These are phyloP conservation scores for Crocodylus rhombifer DNA, from an alignment of 2,797 vertebrate species.

Conservation along the genomic window DNA sequence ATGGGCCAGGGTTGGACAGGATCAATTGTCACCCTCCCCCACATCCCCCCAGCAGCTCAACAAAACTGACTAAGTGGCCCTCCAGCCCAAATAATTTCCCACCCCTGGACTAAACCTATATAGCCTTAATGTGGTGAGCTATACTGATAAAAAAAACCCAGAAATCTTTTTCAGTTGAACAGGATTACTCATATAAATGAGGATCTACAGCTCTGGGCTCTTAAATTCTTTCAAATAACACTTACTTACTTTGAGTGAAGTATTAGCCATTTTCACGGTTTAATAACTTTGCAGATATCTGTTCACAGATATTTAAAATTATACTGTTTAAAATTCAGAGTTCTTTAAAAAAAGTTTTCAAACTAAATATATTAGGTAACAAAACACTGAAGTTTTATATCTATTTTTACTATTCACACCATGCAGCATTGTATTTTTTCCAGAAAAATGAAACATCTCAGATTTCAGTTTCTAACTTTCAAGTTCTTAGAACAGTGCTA, in stretches of 20 bases:
- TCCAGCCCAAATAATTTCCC: too few relatives aligned
- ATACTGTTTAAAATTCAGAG: neutral
- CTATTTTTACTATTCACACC: neutral
- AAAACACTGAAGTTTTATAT: neutral
- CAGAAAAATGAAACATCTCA: neutral
- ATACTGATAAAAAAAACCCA: neutral
- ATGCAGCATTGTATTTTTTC: neutral
- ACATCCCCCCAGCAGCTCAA: too few relatives aligned
- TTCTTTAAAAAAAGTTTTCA: neutral
- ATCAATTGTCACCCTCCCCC: too few relatives aligned
- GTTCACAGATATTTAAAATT: neutral
- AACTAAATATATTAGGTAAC: neutral
- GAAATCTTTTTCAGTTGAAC: neutral
- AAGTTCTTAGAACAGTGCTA: neutral
- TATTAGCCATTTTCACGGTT: neutral
- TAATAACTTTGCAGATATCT: neutral
- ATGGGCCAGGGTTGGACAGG: too few relatives aligned
- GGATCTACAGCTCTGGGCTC: neutral
- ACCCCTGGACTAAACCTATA: neutral
- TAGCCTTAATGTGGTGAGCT: neutral
- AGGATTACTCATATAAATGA: neutral
- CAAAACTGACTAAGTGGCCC: too few relatives aligned
- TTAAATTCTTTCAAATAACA: neutral
- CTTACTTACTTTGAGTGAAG: neutral
- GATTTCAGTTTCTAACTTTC: neutral